Conservation (phyloP, 2,797 vertebrate genomes). For the Strix occidentalis region DNA sequence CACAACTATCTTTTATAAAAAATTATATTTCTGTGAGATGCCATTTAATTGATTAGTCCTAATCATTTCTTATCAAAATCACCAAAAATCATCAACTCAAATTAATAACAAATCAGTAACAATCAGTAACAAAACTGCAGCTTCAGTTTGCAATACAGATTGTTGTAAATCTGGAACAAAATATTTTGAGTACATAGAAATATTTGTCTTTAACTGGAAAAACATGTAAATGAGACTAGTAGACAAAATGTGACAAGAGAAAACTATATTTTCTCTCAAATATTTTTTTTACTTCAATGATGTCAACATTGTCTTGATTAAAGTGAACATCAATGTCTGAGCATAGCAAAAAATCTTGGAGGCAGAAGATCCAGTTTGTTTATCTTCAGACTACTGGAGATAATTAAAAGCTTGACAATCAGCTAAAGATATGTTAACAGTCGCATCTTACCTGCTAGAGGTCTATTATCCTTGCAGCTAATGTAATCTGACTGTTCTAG, state of each 20-base stretch:
- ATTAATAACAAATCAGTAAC: too few relatives aligned
- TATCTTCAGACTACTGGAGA: not conserved
- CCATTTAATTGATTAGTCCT: too few relatives aligned
- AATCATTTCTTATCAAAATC: too few relatives aligned
- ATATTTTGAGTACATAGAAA: not conserved
- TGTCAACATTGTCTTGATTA: not conserved
- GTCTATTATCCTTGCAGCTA: not conserved
- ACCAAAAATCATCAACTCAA: too few relatives aligned
- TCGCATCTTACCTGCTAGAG: not conserved
- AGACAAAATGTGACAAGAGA: not conserved
- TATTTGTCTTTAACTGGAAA: not conserved
- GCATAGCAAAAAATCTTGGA: not conserved
- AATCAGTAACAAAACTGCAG: too few relatives aligned
- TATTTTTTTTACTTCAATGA: not conserved
- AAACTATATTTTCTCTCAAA: not conserved
- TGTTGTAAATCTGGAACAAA: not conserved
- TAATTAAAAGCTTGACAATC: not conserved
- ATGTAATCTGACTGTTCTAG: not conserved
- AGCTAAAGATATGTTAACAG: not conserved
- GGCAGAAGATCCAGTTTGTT: not conserved
- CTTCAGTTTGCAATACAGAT: not conserved
- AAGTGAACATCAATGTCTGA: not conserved
- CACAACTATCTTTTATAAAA: too few relatives aligned
- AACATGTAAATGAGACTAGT: not conserved
- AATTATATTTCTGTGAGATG: too few relatives aligned